phyloP scores from a whole-genome alignment of 2,888 invertebrate genomes.

The Hesperia comma region DNA sequence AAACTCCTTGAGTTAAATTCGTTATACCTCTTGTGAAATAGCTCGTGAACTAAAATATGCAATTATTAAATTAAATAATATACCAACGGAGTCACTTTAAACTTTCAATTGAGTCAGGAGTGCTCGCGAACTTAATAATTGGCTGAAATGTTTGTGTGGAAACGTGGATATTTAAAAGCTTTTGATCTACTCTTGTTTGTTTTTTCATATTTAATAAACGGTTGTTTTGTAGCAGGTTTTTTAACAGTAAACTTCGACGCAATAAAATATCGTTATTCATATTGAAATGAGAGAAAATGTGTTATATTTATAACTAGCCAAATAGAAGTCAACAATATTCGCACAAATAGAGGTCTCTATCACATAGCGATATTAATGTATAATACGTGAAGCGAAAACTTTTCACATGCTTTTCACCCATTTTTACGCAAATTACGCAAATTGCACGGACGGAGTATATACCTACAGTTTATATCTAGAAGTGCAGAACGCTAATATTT shows the following conservation, averaged over 20 bases:
- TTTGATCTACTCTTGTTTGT: neutral
- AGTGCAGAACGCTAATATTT: too few species aligned
- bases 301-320: too few species aligned
- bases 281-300: too few species aligned
- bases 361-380: too few species aligned
- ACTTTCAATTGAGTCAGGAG: slow-evolving; percentile 16
- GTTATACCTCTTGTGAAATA: slow-evolving; percentile 16
- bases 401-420: too few species aligned
- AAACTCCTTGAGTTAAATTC: slow-evolving; percentile 34
- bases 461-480: too few species aligned
- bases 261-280: neutral
- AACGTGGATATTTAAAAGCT: slow-evolving; percentile 3
- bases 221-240: neutral
- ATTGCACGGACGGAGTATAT: too few species aligned
- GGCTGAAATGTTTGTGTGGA: slow-evolving; percentile 16
- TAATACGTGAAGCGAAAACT: too few species aligned
- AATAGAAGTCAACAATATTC: too few species aligned
- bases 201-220: neutral
- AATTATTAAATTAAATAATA: slow-evolving; percentile 31
- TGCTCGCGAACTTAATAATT: slow-evolving; percentile 18
- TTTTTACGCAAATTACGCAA: too few species aligned
- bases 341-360: too few species aligned
- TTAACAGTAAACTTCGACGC: neutral
- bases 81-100: slow-evolving; percentile 16
- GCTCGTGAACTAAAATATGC: slow-evolving; percentile 8